These are phyloP conservation scores for Caenorhabditis afra DNA, from an alignment of 2,888 invertebrate genomes.

Conservation along the genomic window DNA sequence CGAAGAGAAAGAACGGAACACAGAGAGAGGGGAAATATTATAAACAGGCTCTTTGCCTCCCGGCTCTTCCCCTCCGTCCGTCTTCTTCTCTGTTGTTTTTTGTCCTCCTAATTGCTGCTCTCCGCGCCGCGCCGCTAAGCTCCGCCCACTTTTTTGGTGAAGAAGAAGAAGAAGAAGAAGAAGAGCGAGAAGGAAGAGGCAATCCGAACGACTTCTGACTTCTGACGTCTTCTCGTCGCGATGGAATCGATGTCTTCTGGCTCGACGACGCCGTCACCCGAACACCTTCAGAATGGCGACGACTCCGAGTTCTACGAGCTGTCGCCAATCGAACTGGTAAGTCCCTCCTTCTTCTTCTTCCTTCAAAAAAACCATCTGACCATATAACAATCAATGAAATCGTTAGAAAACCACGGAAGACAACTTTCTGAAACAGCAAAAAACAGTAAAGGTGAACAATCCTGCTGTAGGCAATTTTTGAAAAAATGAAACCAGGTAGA, in stretches of 20 bases:
- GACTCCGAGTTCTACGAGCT: slow-evolving; percentile 59
- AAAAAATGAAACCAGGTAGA: too few relatives aligned
- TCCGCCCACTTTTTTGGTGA: slow-evolving; percentile 46
- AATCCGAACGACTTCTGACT: slow-evolving; percentile 11
- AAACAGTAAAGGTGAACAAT: too few relatives aligned
- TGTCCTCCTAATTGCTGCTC: slow-evolving; percentile 57
- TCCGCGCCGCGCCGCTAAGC: slow-evolving; percentile 48
- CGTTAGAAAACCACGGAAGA: too few relatives aligned
- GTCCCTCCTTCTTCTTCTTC: slow-evolving; percentile 5
- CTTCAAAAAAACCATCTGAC: slow-evolving; percentile 12
- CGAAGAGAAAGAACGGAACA: slow-evolving; percentile 3
- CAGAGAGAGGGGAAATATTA: slow-evolving; percentile 33
- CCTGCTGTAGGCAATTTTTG: too few relatives aligned
- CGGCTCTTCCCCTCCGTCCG: slow-evolving; percentile 5
- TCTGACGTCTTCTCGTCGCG: not conserved
- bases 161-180: not conserved
- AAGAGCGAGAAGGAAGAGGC: slow-evolving; percentile 7
- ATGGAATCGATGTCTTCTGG: not conserved
- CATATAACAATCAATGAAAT: too few relatives aligned
- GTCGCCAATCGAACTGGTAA: slow-evolving; percentile 54
- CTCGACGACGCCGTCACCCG: not conserved
- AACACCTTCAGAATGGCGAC: not conserved
- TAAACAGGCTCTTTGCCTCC: slow-evolving; percentile 27
- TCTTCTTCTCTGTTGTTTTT: slow-evolving; percentile 38
- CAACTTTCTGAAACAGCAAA: too few relatives aligned